A percentile compares a stretch with the other conserved stretches of the same genome.
Conservation (phyloP, 2,797 vertebrate genomes). For the Malacoctenus gilli region DNA sequence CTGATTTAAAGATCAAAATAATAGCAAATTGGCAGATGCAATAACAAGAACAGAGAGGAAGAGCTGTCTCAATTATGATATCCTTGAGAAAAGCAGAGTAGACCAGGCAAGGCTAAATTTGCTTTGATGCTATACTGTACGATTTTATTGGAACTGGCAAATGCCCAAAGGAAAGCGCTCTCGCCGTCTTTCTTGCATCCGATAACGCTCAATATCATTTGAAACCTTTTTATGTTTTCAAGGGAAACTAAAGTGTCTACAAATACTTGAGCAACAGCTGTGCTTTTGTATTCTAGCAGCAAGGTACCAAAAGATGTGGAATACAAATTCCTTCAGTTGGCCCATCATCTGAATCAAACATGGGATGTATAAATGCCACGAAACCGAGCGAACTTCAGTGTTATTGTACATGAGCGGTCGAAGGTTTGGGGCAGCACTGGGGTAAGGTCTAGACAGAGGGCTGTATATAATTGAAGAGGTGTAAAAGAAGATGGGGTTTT, state of each 20-base stretch:
- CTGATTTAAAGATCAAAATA: slow-evolving; percentile 17
- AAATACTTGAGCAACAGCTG: no score
- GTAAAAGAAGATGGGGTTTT: slow-evolving; percentile 81
- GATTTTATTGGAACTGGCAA: slow-evolving; percentile 20
- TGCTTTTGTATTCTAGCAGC: background rate
- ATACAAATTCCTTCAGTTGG: no score
- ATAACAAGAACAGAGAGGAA: background rate
- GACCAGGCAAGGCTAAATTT: slow-evolving; percentile 13
- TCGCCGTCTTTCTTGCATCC: slow-evolving; percentile 3
- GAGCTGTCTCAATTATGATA: background rate
- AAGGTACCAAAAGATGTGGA: background rate
- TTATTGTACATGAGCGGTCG: slow-evolving; percentile 11
- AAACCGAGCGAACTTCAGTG: background rate
- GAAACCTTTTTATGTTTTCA: no score
- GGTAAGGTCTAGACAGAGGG: slow-evolving; percentile 76
- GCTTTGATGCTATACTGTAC: slow-evolving; percentile 17
- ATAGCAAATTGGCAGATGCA: slow-evolving; percentile 6
- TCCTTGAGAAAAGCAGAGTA: background rate
- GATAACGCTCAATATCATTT: no score
- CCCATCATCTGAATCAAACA: no score
- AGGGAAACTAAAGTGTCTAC: no score
- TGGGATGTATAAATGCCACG: background rate
- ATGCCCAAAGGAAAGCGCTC: slow-evolving; percentile 14
- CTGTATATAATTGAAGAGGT: slow-evolving; percentile 83
- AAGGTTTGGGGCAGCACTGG: slow-evolving; percentile 54